Conservation (phyloP, 1,140 invertebrate species). For the Drosophila ohnishii region DNA sequence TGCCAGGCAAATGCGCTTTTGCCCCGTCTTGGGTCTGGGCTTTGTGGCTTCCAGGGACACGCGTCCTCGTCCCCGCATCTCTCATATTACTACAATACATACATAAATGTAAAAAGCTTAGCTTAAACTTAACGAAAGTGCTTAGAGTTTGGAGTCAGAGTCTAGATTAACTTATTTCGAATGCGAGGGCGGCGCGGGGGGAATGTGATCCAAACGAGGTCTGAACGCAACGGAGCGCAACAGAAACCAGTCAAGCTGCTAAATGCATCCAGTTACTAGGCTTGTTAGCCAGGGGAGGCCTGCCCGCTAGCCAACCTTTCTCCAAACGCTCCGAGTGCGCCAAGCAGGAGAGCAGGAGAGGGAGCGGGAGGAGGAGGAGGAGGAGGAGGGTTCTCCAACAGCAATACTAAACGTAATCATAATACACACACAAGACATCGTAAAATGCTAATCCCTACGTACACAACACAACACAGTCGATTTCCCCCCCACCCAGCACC, state of each 20-base stretch:
- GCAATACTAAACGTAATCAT: slow-evolving; percentile 48
- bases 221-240: slow-evolving; percentile 22
- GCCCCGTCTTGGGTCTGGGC: slow-evolving; percentile 28
- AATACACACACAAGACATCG: slow-evolving; percentile 33
- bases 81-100: slow-evolving; percentile 28
- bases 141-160: slow-evolving; percentile 33
- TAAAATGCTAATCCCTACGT: slow-evolving; percentile 36
- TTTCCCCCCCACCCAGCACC: slow-evolving; percentile 6
- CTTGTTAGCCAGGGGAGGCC: slow-evolving; percentile 11
- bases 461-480: slow-evolving; percentile 47
- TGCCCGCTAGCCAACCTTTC: neutral
- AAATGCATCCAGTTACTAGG: slow-evolving; percentile 37
- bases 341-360: neutral
- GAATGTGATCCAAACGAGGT: slow-evolving; percentile 40
- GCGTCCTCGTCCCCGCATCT: neutral
- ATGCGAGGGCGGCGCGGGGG: slow-evolving; percentile 43
- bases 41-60: slow-evolving; percentile 3
- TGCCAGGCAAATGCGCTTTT: slow-evolving; percentile 33
- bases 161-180: slow-evolving; percentile 44
- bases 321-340: slow-evolving; percentile 2
- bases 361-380: neutral
- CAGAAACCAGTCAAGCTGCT: slow-evolving; percentile 39
- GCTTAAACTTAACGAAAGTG: slow-evolving; percentile 63
- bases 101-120: slow-evolving; percentile 65
- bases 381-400: slow-evolving; percentile 4